Conservation (phyloP, 2,797 vertebrate genomes). For the Poeciliopsis infans region DNA sequence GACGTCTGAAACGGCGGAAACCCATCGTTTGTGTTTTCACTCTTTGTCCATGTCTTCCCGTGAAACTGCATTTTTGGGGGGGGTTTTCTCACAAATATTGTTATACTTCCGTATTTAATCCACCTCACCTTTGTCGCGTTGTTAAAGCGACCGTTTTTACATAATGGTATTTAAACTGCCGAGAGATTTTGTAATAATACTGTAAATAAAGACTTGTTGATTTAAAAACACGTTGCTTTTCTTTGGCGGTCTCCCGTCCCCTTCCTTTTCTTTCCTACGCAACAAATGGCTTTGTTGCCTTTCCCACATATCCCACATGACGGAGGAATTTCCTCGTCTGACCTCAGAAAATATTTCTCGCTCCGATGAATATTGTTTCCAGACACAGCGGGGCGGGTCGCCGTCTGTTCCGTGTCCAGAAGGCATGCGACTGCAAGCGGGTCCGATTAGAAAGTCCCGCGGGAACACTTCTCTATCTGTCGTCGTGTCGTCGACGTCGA, state of each 20-base stretch:
- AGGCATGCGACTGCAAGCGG: conserved; percentile 33
- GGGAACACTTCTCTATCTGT: conserved; percentile 45
- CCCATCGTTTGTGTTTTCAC: neutral
- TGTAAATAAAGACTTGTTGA: conserved; percentile 63
- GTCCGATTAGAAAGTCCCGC: conserved; percentile 58
- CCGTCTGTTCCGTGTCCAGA: conserved; percentile 52
- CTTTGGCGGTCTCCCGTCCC: neutral
- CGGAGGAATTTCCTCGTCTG: conserved; percentile 68
- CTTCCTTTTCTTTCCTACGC: conserved; percentile 21
- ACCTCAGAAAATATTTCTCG: conserved; percentile 46
- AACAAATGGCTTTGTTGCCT: conserved; percentile 32
- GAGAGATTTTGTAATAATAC: conserved; percentile 19
- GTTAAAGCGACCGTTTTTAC: neutral
- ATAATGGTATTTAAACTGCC: neutral
- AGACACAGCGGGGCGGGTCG: conserved; percentile 69
- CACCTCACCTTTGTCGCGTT: neutral
- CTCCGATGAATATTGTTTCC: conserved; percentile 65
- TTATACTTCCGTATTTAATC: neutral
- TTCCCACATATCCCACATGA: conserved; percentile 50
- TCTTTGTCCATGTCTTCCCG: neutral
- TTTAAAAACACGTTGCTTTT: conserved; percentile 13
- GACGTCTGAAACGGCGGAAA: no score
- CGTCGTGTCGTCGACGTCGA: conserved; percentile 6
- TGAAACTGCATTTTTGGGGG: neutral
- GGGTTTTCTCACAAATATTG: neutral